phyloP scores from a whole-genome alignment of 2,888 invertebrate species.

The Archips crataeganus region DNA sequence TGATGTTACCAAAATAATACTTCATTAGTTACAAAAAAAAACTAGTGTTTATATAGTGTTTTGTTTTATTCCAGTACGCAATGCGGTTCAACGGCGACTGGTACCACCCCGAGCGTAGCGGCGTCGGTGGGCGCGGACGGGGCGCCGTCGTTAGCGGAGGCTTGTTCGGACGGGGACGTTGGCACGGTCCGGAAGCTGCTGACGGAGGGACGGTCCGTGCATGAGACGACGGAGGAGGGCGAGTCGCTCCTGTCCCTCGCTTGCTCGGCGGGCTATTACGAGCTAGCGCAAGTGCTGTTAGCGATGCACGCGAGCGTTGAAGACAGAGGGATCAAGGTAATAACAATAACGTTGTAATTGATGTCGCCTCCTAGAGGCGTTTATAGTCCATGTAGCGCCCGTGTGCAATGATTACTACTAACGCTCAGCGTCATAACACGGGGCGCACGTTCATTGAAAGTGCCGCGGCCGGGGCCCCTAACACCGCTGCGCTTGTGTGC shows the following conservation, averaged over 20 bases:
- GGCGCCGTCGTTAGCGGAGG: slow-evolving; percentile 94
- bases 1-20: slow-evolving; percentile 54
- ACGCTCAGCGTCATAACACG: too few relatives aligned
- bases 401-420: too few relatives aligned
- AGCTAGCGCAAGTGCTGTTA: slow-evolving; percentile 97
- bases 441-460: too few relatives aligned
- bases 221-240: slow-evolving; percentile 99
- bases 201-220: slow-evolving; percentile 96
- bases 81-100: slow-evolving; percentile 78
- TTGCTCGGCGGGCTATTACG: slow-evolving; percentile 98
- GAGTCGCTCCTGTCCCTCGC: slow-evolving; percentile 98
- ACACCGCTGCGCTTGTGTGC: too few relatives aligned
- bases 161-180: slow-evolving; percentile 97
- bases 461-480: too few relatives aligned
- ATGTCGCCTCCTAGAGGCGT: too few relatives aligned
- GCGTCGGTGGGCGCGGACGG: slow-evolving; percentile 78
- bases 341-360: too few relatives aligned
- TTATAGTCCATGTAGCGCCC: too few relatives aligned
- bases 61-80: slow-evolving; percentile 66
- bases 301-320: slow-evolving; percentile 99
- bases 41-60: not conserved
- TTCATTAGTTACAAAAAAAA: slow-evolving; percentile 1
- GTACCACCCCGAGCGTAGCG: slow-evolving; percentile 62
- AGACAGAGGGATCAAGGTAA: slow-evolving; percentile 95
- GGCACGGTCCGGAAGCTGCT: slow-evolving; percentile 96